A percentile compares a stretch with the other conserved stretches of the same genome.
phyloP scores from a whole-genome alignment of 1,140 invertebrate species.

The Chymomyza costata region DNA sequence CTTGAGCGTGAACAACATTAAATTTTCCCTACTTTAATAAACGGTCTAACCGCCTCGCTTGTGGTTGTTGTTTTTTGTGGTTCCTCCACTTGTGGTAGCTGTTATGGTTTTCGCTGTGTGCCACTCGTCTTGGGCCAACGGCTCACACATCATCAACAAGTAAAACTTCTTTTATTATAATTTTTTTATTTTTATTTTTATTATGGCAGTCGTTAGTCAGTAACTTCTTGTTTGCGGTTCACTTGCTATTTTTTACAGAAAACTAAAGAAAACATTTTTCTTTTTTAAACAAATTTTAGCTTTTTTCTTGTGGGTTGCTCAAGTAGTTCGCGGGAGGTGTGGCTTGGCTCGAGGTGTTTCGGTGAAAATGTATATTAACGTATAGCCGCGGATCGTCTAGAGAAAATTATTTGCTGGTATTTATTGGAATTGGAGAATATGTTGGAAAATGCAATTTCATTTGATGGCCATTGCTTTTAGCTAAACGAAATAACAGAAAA shows the following conservation, averaged over 20 bases:
- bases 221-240: constrained; percentile 49
- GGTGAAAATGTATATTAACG: no score
- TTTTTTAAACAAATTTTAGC: constrained; percentile 39
- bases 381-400: no score
- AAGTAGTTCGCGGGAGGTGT: no score
- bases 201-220: constrained; percentile 30
- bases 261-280: constrained; percentile 35
- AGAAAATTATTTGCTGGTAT: no score
- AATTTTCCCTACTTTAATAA: constrained; percentile 66
- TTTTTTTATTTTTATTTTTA: no score
- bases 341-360: no score
- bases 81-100: constrained; percentile 2
- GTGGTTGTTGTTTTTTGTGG: background rate
- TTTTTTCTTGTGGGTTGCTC: no score
- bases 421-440: no score
- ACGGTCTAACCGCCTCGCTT: constrained; percentile 34
- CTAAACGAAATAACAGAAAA: no score
- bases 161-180: constrained; percentile 61
- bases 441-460: no score
- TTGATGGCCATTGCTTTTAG: no score
- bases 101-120: constrained; percentile 10
- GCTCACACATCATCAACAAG: constrained; percentile 46
- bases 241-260: constrained; percentile 55
- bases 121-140: constrained; percentile 45
- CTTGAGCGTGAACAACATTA: constrained; percentile 69